Base-by-base conservation (phyloP, 2,113 vertebrate genomes). In the Alaudala cheleensis region DNA sequence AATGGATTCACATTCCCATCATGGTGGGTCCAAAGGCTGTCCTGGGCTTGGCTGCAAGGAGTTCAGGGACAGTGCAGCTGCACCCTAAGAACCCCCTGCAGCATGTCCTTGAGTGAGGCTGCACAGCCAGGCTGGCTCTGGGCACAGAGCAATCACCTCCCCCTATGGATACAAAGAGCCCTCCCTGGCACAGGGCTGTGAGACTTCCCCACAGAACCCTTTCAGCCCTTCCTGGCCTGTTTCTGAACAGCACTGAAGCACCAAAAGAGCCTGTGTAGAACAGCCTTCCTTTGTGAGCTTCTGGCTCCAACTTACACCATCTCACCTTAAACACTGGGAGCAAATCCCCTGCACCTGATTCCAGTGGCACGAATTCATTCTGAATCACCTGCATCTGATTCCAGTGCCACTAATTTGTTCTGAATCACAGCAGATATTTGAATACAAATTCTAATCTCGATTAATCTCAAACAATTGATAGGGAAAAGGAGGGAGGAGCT, bases 71-170 rank as follows among this genome's bases (percentile, higher is more conserved):
- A 28, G 4, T 3, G 11, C 13, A 10, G 12, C 65, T 23, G 23
- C 34, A 21, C 21, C 40, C 1, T 2, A 9, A 19, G 1, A 58
- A 23, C 21, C 16, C 1, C 18, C 26, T 40, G 44, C 77, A 81
- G 7, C 0, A 1, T 1, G 7, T 37, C 72, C 62, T 12, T 4
- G 18, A 28, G 42, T 13, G 20, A 61, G 67, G 28, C 56, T 72
- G 54, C 5, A 8, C 66, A 64, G 5, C 29, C 61, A 47, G 37
- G 21, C 14, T 42, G 45, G 28, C 13, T 34, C 44, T 17, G n/a
- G 45, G 6, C 56, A 69, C n/a, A 0, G 0, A 51, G 71, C 45
- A 57, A 25, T 12, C 0, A 0, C 47, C 47, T 60, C 5, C 4
- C 1, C 5, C 61, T 34, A 12, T 1, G 22, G 45, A 28, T 42